These are phyloP conservation scores for Heliconius sara DNA, from an alignment of 2,888 invertebrate species.

Conservation along the genomic window DNA sequence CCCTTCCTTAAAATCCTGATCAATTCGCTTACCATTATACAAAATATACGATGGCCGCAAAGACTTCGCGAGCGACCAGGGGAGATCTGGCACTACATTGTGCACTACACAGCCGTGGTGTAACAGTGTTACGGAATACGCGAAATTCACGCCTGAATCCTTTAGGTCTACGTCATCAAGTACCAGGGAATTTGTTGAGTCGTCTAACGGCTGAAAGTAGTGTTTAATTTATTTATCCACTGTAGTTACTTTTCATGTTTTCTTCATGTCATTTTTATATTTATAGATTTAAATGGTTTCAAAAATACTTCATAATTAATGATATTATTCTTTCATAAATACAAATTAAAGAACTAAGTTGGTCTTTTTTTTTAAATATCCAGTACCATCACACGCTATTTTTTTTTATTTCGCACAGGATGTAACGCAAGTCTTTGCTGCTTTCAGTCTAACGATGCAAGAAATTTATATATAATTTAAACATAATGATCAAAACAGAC, in stretches of 20 bases:
- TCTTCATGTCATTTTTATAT: background rate
- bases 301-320: too few relatives aligned
- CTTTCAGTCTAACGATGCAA: background rate
- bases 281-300: background rate
- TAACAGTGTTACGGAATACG: slow-evolving; percentile 91
- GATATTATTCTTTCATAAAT: too few relatives aligned
- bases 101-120: slow-evolving; percentile 94
- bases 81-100: slow-evolving; percentile 91
- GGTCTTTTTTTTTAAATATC: background rate
- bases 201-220: slow-evolving; percentile 82
- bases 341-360: background rate
- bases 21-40: slow-evolving; percentile 82
- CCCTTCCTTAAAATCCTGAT: too few relatives aligned
- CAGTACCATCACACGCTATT: background rate
- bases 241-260: background rate
- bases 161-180: slow-evolving; percentile 83
- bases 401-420: background rate
- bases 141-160: slow-evolving; percentile 90
- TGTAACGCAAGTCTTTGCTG: background rate
- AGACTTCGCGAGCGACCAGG: slow-evolving; percentile 90
- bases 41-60: slow-evolving; percentile 90
- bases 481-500: background rate
- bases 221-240: background rate
- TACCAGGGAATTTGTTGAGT: slow-evolving; percentile 80
- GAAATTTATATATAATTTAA: background rate